A percentile compares a stretch with the other conserved stretches of the same genome.
These are phyloP conservation scores for Apodemus sylvaticus DNA, from an alignment of 2,113 vertebrate genomes.

Conservation along the genomic window DNA sequence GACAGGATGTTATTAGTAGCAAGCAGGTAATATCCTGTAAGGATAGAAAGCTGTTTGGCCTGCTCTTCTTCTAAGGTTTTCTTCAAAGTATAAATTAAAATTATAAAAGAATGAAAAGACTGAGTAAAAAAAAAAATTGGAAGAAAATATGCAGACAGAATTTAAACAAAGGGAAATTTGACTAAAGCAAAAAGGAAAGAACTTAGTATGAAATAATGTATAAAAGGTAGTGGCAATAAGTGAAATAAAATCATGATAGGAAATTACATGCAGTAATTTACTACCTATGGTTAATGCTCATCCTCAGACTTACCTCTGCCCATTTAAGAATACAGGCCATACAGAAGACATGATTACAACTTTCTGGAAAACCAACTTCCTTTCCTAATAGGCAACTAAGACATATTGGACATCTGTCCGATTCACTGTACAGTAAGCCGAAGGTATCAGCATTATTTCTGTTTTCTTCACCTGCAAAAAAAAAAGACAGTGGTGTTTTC, in stretches of 20 bases:
- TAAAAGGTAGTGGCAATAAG: slow-evolving; percentile 10
- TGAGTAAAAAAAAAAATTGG: not conserved
- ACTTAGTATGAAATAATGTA: slow-evolving; percentile 41
- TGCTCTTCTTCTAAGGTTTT: not conserved
- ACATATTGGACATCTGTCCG: slow-evolving; percentile 95
- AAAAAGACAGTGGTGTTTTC: slow-evolving; percentile 72
- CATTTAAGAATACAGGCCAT: slow-evolving; percentile 95
- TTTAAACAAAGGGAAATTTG: slow-evolving; percentile 26
- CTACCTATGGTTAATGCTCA: not conserved
- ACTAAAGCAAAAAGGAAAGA: not conserved
- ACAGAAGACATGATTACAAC: slow-evolving; percentile 96
- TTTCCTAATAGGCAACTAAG: slow-evolving; percentile 89
- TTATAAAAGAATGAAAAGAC: slow-evolving; percentile 41
- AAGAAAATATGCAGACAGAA: slow-evolving; percentile 28
- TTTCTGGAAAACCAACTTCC: slow-evolving; percentile 93
- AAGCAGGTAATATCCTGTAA: slow-evolving; percentile 1
- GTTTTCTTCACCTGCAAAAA: slow-evolving; percentile 87
- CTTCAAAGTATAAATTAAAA: slow-evolving; percentile 5
- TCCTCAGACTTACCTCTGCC: slow-evolving; percentile 92
- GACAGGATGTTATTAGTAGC: slow-evolving; percentile 12
- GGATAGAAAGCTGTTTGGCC: not conserved
- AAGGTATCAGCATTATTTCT: slow-evolving; percentile 82
- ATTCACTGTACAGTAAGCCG: slow-evolving; percentile 77
- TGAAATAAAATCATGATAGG: slow-evolving; percentile 23
- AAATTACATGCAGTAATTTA: slow-evolving; percentile 40